phyloP scores from a whole-genome alignment of 2,113 vertebrate species.

The Halichoerus grypus region DNA sequence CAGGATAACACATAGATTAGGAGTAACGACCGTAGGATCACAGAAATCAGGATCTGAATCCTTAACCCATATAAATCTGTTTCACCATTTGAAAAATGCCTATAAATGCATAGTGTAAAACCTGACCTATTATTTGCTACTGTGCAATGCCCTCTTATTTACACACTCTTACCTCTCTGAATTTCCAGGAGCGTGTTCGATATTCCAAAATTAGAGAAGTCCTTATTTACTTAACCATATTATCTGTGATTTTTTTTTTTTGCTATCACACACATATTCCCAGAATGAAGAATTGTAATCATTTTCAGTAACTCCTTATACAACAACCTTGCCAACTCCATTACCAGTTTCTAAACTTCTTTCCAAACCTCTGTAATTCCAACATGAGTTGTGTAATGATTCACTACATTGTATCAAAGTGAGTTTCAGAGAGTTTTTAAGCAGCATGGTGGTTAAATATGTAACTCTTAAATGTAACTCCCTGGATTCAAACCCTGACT shows the following conservation, averaged over 20 bases:
- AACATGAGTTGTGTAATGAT: background rate
- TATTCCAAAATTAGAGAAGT: background rate
- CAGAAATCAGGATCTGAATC: background rate
- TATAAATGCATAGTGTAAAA: background rate
- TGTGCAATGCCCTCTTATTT: background rate
- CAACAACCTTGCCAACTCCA: background rate
- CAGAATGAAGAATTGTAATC: background rate
- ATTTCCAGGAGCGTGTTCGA: background rate
- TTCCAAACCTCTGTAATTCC: background rate
- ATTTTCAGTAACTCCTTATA: background rate
- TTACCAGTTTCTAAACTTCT: conserved; percentile 4
- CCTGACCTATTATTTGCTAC: background rate
- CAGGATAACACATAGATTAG: background rate
- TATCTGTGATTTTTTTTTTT: background rate
- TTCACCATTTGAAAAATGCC: background rate
- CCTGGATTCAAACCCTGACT: background rate
- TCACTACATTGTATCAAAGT: background rate
- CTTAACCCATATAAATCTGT: background rate
- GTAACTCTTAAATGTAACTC: background rate
- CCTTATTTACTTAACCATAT: background rate
- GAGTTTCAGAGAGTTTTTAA: background rate
- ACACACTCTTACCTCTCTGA: background rate
- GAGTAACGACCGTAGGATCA: background rate
- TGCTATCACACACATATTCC: background rate
- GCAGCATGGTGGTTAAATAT: background rate